phyloP scores from a whole-genome alignment of 1,140 invertebrate species.

The Bilobella aurantiaca region DNA sequence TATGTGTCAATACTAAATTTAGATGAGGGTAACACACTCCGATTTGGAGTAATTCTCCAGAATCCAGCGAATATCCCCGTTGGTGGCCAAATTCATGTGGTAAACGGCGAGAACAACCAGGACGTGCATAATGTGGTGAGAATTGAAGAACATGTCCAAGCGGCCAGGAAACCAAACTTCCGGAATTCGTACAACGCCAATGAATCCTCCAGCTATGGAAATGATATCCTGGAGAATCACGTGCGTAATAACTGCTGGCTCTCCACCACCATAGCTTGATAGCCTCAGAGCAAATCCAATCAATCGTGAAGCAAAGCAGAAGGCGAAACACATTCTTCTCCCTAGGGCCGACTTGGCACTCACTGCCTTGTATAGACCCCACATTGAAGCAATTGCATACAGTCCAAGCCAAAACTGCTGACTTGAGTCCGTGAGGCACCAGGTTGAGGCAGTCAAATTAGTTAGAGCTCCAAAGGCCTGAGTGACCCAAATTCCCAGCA shows the following conservation, averaged over 20 bases:
- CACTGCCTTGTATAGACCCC: slow-evolving; percentile 51
- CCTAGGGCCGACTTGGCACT: slow-evolving; percentile 73
- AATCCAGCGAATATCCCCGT: slow-evolving; percentile 33
- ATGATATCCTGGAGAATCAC: slow-evolving; percentile 75
- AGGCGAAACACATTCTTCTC: slow-evolving; percentile 68
- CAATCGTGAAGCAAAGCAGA: slow-evolving; percentile 69
- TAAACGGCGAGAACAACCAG: slow-evolving; percentile 44
- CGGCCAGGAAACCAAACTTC: slow-evolving; percentile 78
- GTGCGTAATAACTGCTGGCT: slow-evolving; percentile 63
- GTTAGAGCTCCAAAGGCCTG: slow-evolving; percentile 59
- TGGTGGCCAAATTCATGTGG: slow-evolving; percentile 29
- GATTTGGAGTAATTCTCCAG: slow-evolving; percentile 25
- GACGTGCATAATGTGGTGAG: slow-evolving; percentile 89
- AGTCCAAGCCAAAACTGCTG: slow-evolving; percentile 19
- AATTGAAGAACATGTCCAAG: slow-evolving; percentile 71
- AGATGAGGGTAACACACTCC: slow-evolving; percentile 9
- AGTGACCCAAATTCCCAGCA: slow-evolving; percentile 84
- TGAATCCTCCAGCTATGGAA: slow-evolving; percentile 69
- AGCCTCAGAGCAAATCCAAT: slow-evolving; percentile 58
- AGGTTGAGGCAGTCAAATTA: slow-evolving; percentile 30
- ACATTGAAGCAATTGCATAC: slow-evolving; percentile 25
- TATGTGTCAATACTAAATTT: too few relatives aligned
- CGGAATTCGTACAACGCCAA: slow-evolving; percentile 72
- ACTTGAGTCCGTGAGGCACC: slow-evolving; percentile 27
- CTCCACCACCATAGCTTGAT: slow-evolving; percentile 61